Percentiles rank a stretch among this genome's conserved stretches.
phyloP scores from a whole-genome alignment of 2,888 invertebrate species.

The Matsumyia berberina region DNA sequence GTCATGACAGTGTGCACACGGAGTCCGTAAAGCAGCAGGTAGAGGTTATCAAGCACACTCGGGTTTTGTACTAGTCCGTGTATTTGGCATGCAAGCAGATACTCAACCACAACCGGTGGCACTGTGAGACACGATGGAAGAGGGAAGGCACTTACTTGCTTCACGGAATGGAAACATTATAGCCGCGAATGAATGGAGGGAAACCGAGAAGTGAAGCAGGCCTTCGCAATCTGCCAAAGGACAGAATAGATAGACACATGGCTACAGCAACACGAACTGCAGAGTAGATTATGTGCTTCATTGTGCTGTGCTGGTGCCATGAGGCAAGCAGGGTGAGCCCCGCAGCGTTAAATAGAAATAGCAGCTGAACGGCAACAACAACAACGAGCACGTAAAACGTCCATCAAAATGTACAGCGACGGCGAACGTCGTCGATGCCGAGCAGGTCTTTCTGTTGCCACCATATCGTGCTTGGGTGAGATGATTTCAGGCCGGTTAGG shows the following conservation, averaged over 20 bases:
- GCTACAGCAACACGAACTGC: constrained; percentile 10
- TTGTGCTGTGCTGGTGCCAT: constrained; percentile 35
- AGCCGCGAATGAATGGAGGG: constrained; percentile 16
- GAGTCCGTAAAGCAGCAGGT: constrained; percentile 13
- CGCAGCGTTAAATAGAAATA: constrained; percentile 50
- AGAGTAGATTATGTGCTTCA: constrained; percentile 46
- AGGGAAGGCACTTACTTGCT: constrained; percentile 3
- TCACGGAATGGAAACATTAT: constrained; percentile 7
- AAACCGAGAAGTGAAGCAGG: constrained; percentile 69
- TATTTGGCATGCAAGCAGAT: constrained; percentile 11
- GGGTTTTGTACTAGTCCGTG: background rate
- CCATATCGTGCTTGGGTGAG: constrained; percentile 72
- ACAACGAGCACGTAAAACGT: constrained; percentile 44
- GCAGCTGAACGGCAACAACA: constrained; percentile 48
- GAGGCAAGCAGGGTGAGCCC: constrained; percentile 53
- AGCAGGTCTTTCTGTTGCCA: constrained; percentile 63
- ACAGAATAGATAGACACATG: constrained; percentile 35
- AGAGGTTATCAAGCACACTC: constrained; percentile 12
- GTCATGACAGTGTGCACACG: constrained; percentile 44
- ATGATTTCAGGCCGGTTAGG: constrained; percentile 75
- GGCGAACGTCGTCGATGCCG: constrained; percentile 34
- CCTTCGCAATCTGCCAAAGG: constrained; percentile 61
- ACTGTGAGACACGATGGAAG: background rate
- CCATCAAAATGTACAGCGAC: constrained; percentile 44
- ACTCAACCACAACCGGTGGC: constrained; percentile 12